Base-by-base conservation (phyloP, 2,888 invertebrate species). In the Amiota mariae region DNA sequence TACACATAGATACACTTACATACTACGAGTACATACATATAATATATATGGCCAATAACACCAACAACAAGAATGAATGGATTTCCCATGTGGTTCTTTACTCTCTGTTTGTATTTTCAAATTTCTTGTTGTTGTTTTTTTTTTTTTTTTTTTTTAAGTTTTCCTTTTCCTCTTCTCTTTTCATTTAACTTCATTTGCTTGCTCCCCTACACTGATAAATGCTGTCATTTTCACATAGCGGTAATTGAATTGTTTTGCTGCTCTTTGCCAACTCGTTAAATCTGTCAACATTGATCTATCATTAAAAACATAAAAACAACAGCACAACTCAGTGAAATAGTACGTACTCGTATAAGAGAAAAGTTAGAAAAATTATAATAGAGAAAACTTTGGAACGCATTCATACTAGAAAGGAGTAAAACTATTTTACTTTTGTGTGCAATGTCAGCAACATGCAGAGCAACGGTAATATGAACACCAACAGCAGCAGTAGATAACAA, bases 281-380 rank as follows among this genome's bases (percentile, higher is more conserved):
- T 85, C 81, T 83, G 84, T 85, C 86, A 85, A 85, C 86, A 81
- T 80, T 82, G 81, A 84, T 85, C 84, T 80, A 83, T 85, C 86
- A 83, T 76, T 70, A 64, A n/a, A 36, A 18, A n/a, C n/a, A n/a
- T 18, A 18, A 20, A 24, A 13, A 70, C 24, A 56, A 70, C 20
- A 36, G n/a, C 20, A 36, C 13, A 64, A n/a, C 46, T 9, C 15
- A 18, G 18, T 48, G 59, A n/a, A 18, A 20, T 15, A n/a, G n/a
- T n/a, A n/a, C n/a, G n/a, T n/a, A n/a, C n/a, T n/a, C n/a, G n/a
- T n/a, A 67, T n/a, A 46, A 24, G 3, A 11, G 8, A 51, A 67
- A 54, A 8, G n/a, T 36, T 36, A 36, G 8, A 36, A 36, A 36
- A 36, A 36, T 36, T 36, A 36, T 36, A 64, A 46, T 36, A 15